These are phyloP conservation scores for Martes martes DNA, from an alignment of 2,113 vertebrate genomes.

Conservation along the genomic window DNA sequence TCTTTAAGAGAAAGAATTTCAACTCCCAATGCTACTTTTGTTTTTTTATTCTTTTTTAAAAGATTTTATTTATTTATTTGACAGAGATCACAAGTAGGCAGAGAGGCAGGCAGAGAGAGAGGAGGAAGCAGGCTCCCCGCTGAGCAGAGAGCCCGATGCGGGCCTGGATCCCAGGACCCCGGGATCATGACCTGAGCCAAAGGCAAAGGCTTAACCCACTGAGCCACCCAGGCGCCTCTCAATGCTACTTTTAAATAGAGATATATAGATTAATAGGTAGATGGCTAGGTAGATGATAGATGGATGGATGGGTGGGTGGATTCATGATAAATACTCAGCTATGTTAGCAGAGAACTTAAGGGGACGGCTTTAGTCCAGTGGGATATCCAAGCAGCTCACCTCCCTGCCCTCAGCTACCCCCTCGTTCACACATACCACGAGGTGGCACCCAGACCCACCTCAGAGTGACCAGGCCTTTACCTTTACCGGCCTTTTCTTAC, in stretches of 20 bases:
- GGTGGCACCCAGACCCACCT: neutral
- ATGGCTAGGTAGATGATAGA: neutral
- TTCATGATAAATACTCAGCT: neutral
- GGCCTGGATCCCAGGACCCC: no score
- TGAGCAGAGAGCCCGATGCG: no score
- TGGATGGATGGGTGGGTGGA: neutral
- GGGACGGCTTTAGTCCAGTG: neutral
- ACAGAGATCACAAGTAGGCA: no score
- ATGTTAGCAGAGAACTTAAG: neutral
- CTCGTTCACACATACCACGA: neutral
- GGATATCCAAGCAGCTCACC: neutral
- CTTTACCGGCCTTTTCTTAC: neutral
- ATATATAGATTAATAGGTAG: neutral
- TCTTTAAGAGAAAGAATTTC: neutral
- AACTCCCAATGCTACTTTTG: neutral
- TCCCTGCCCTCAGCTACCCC: no score
- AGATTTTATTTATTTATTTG: no score
- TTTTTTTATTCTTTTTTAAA: no score
- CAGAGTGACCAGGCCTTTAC: neutral
- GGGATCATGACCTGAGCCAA: no score
- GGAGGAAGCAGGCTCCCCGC: no score
- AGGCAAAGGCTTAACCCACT: no score
- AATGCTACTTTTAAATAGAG: neutral
- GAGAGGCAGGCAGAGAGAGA: no score
- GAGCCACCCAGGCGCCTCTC: no score